Evolutionary conservation across 1,140 invertebrate species (phyloP), one percentile per base, ranked within the genome.

Genomic region (Wasmannia auropunctata): DNA sequence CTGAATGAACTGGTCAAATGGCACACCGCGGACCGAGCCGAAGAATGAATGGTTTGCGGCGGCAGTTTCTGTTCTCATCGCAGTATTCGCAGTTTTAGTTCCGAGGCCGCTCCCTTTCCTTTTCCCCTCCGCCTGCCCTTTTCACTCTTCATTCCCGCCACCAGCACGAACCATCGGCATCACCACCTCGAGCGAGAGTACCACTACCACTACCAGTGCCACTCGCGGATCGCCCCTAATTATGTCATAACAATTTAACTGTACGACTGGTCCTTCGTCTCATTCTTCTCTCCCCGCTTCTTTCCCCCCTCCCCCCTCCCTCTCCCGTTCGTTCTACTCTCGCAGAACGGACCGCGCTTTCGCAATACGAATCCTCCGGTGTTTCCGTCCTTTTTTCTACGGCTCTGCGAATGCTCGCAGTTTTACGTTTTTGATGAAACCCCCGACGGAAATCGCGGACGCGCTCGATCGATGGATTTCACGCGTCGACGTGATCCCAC

Each of bases 241-340:
- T 94, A 94, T 93, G 93, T 92, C 93, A 93, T 94, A 93, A 94
- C 92, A 93, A 91, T 94, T 94, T 92, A 89, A 92, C 86, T 88
- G 88, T 87, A 88, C 80, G 79, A 6, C 43, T 63, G 70, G 69
- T 37, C 84, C 58, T 83, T 51, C 54, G 58, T 31, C 7, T 34
- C 51, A 28, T 40, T 10, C n/a, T 22, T 31, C 25, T 6, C 25
- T 6, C 11, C 25, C 31, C 31, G 51, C 46, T 56, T 37, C 5
- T 43, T 58, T n/a, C n/a, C n/a, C n/a, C n/a, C n/a, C n/a, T n/a
- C n/a, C n/a, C n/a, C n/a, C n/a, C n/a, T n/a, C n/a, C n/a, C n/a
- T 85, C 74, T 74, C 19, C 46, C 51, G 25, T 81, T 79, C 58
- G 25, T 77, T 79, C 46, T 43, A 11, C 58, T 49, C 54, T 85